phyloP scores from a whole-genome alignment of 2,797 vertebrate species.

The Eulemur rubriventer region DNA sequence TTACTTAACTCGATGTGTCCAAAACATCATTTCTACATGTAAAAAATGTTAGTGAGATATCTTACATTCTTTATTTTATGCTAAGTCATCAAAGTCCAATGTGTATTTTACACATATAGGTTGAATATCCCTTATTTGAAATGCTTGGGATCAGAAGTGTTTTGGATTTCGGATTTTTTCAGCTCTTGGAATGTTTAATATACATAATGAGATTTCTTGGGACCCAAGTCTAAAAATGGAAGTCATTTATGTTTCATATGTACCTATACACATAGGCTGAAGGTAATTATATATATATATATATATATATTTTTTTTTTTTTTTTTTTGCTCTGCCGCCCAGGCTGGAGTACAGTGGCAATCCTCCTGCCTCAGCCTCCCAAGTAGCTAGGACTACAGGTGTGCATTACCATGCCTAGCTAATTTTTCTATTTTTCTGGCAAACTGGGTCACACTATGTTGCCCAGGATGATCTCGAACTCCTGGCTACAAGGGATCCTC shows the following conservation, averaged over 20 bases:
- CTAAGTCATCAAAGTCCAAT: background rate
- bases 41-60: background rate
- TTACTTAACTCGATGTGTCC: background rate
- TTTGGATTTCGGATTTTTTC: background rate
- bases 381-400: no score
- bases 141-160: background rate
- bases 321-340: no score
- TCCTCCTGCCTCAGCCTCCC: no score
- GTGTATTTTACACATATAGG: background rate
- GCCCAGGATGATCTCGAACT: no score
- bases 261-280: background rate
- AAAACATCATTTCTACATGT: constrained; percentile 1
- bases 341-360: no score
- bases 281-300: background rate
- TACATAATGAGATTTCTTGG: background rate
- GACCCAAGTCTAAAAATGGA: background rate
- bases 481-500: no score
- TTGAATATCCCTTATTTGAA: background rate
- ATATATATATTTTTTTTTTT: no score
- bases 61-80: background rate
- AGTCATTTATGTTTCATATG: background rate
- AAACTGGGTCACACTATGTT: no score
- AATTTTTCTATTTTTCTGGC: no score
- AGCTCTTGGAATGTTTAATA: background rate
- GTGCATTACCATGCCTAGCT: no score